These are phyloP conservation scores for Leptinotarsa lineolata DNA, from an alignment of 1,140 invertebrate species.

Conservation along the genomic window DNA sequence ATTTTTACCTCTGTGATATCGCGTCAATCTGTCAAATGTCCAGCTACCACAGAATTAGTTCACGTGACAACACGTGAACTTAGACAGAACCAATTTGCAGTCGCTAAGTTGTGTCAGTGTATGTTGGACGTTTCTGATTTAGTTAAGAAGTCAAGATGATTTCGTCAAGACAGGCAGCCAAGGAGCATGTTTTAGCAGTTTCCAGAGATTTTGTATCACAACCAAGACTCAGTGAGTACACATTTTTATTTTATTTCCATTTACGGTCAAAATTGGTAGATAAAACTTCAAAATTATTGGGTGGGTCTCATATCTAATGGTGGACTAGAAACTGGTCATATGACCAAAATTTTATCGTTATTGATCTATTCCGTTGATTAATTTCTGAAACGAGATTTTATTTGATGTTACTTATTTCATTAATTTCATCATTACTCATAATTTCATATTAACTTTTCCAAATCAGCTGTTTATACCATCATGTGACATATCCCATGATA, in stretches of 20 bases:
- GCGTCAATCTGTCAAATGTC: too few relatives aligned
- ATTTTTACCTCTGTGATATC: too few relatives aligned
- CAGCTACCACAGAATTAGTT: background rate
- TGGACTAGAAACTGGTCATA: constrained; percentile 44
- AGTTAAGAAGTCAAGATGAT: constrained; percentile 53
- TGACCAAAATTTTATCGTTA: constrained; percentile 38
- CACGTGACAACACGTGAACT: constrained; percentile 61
- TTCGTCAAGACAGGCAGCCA: constrained; percentile 62
- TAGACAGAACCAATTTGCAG: constrained; percentile 42
- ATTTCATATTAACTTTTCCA: too few relatives aligned
- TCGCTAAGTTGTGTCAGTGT: constrained; percentile 38
- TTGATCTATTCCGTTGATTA: constrained; percentile 16
- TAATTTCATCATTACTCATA: too few relatives aligned
- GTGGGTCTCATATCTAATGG: constrained; percentile 43
- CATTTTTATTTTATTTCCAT: constrained; percentile 24
- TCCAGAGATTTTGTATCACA: constrained; percentile 97
- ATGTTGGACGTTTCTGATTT: constrained; percentile 30
- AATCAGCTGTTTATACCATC: constrained; percentile 38
- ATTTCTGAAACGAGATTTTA: background rate
- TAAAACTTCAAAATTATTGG: constrained; percentile 32
- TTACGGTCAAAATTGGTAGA: background rate
- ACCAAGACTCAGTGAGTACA: constrained; percentile 91
- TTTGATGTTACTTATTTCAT: too few relatives aligned
- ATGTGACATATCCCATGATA: constrained; percentile 53
- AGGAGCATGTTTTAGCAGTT: constrained; percentile 88